phyloP scores from a whole-genome alignment of 2,797 vertebrate genomes.

The Molossus alvarezi region DNA sequence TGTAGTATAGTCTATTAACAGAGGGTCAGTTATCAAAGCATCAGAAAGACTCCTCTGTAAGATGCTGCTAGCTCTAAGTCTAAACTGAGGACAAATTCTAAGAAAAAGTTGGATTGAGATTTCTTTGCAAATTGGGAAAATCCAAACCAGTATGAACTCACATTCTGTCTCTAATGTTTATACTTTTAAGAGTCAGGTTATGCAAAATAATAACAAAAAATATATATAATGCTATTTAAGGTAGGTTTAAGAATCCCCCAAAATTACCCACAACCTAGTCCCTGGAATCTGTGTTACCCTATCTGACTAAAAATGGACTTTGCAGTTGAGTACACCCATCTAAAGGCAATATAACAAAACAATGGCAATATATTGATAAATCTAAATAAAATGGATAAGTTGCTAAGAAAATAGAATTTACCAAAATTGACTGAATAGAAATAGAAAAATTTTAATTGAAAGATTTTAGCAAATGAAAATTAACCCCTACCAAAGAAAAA shows the following conservation, averaged over 20 bases:
- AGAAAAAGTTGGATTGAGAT: not conserved
- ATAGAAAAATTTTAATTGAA: conserved; percentile 51
- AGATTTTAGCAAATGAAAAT: not conserved
- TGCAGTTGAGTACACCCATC: not conserved
- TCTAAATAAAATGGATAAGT: not conserved
- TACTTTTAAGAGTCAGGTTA: conserved; percentile 22
- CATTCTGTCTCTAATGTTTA: not conserved
- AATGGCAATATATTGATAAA: not conserved
- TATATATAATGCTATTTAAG: not conserved
- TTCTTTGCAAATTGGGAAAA: conserved; percentile 29
- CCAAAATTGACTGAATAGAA: not conserved
- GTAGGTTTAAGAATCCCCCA: not conserved
- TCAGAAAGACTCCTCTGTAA: not conserved
- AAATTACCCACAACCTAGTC: not conserved
- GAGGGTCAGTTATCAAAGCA: not conserved
- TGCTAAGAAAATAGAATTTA: not conserved
- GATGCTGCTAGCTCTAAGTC: not conserved
- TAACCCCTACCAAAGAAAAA: not conserved
- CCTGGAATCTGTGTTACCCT: not conserved
- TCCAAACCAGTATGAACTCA: not conserved
- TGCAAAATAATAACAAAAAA: conserved; percentile 20
- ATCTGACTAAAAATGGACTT: not conserved
- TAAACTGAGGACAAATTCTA: conserved; percentile 28
- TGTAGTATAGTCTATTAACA: not conserved
- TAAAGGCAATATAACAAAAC: conserved; percentile 22